Evolutionary conservation across 2,113 vertebrate species (phyloP).

Genomic region (Cottus gobio): DNA sequence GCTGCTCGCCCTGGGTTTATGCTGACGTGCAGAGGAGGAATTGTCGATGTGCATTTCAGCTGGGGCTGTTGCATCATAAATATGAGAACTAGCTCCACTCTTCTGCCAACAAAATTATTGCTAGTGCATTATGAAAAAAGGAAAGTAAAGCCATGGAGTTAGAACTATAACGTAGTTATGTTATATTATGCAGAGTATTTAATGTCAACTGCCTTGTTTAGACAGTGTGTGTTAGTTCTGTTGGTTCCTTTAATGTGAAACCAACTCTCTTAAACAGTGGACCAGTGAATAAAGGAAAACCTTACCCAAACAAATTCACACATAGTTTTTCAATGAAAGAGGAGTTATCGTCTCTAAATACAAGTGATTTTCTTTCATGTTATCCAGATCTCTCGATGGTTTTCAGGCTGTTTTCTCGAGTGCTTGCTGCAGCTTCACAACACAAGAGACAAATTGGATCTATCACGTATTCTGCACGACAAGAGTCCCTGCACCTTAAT

Average conservation of each 20-base stretch:
- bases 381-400: conserved; percentile 3
- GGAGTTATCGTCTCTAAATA: background rate
- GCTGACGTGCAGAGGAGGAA: background rate
- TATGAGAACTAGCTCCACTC: background rate
- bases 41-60: background rate
- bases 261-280: background rate
- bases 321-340: background rate
- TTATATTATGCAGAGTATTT: conserved; percentile 30
- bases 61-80: background rate
- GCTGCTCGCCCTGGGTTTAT: background rate
- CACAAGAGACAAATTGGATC: conserved; percentile 18
- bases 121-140: background rate
- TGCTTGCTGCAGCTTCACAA: conserved; percentile 16
- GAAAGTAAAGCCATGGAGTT: background rate
- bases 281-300: background rate
- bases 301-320: background rate
- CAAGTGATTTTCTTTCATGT: background rate
- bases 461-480: conserved; percentile 6
- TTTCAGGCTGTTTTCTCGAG: conserved; percentile 3
- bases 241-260: conserved; percentile 3
- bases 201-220: conserved; percentile 36
- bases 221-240: conserved; percentile 13
- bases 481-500: background rate
- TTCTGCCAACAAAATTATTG: conserved; percentile 7
- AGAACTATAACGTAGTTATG: conserved; percentile 1